These are phyloP conservation scores for Lophotis ruficrista DNA, from an alignment of 2,113 vertebrate species.

Conservation along the genomic window DNA sequence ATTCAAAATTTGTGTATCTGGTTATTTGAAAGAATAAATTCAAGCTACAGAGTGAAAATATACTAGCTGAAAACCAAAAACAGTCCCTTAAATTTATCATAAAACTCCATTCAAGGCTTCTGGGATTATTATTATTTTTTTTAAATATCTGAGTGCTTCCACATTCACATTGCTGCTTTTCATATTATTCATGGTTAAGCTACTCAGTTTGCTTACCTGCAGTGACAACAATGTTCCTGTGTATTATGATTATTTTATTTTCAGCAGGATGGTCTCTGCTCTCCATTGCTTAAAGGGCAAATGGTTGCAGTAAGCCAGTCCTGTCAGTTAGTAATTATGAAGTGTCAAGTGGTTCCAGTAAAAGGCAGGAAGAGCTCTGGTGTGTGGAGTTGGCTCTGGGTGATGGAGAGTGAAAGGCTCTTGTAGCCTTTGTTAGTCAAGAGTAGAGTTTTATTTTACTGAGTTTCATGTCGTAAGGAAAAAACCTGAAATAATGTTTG, in stretches of 20 bases:
- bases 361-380: background rate
- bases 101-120: background rate
- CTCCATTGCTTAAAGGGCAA: background rate
- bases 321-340: background rate
- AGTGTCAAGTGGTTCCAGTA: background rate
- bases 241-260: background rate
- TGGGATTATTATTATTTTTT: background rate
- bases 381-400: background rate
- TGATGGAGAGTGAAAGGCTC: background rate
- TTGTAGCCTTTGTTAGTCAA: background rate
- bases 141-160: background rate
- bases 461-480: background rate
- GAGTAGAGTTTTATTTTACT: background rate
- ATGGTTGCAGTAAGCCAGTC: background rate
- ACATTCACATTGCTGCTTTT: background rate
- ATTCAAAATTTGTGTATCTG: background rate
- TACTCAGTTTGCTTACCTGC: background rate
- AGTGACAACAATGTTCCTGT: background rate
- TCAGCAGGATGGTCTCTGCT: background rate
- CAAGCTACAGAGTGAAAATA: background rate
- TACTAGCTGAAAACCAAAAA: background rate
- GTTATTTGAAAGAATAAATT: background rate
- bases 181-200: background rate
- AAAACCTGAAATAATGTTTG: background rate
- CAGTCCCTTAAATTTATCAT: background rate